Evolutionary conservation across 2,888 invertebrate species (phyloP).

Genomic region (Apodemia hepburni): DNA sequence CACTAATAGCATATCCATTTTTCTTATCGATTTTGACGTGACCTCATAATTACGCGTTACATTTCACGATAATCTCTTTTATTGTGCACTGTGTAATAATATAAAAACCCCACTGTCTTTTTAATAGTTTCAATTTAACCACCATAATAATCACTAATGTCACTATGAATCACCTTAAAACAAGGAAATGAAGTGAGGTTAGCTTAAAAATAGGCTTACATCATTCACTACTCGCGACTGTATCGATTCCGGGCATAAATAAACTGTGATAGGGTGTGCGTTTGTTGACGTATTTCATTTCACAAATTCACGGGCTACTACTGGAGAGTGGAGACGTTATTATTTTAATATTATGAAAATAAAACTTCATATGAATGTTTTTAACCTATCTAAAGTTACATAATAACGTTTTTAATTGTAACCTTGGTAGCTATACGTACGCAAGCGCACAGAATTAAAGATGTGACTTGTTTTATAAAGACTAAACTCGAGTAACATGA

Average conservation of each 20-base stretch:
- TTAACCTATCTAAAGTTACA: background rate
- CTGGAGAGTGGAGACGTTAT: background rate
- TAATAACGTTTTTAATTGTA: constrained; percentile 1
- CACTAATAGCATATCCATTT: constrained; percentile 41
- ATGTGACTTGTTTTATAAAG: constrained; percentile 13
- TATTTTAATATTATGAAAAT: background rate
- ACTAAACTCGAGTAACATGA: constrained; percentile 6
- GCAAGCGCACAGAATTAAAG: constrained; percentile 6
- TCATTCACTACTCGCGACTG: constrained; percentile 37
- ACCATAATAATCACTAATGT: constrained; percentile 13
- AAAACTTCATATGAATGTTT: background rate
- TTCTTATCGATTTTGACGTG: constrained; percentile 52
- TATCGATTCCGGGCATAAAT: constrained; percentile 52
- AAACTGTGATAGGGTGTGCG: constrained; percentile 43
- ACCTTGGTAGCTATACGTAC: background rate
- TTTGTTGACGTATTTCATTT: constrained; percentile 18
- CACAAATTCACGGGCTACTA: constrained; percentile 24
- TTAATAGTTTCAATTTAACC: constrained; percentile 14
- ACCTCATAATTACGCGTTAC: constrained; percentile 16
- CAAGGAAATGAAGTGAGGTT: constrained; percentile 65
- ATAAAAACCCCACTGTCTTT: constrained; percentile 9
- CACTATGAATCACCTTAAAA: constrained; percentile 50
- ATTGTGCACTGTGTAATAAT: constrained; percentile 18
- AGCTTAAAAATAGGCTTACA: constrained; percentile 55
- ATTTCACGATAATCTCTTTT: constrained; percentile 18